phyloP scores from a whole-genome alignment of 2,797 vertebrate species.

The Oreochromis grahami region DNA sequence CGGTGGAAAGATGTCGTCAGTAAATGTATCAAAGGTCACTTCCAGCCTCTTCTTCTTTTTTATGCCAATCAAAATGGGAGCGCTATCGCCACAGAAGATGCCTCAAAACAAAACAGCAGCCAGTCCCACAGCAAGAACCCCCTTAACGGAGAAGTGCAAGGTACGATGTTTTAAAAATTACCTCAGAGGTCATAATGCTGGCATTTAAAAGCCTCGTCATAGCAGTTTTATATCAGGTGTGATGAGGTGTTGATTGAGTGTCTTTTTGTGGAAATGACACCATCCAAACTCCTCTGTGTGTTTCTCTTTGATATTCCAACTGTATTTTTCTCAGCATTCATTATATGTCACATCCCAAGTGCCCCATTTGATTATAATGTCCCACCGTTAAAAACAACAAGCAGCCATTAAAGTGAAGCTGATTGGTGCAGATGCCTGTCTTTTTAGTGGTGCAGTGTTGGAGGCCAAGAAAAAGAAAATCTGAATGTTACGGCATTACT shows the following conservation, averaged over 20 bases:
- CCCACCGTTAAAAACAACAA: neutral
- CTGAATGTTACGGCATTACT: neutral
- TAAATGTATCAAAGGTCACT: conserved; percentile 94
- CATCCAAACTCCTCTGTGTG: neutral
- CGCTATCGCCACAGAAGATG: conserved; percentile 84
- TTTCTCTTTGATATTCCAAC: neutral
- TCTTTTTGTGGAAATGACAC: neutral
- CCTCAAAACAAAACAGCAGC: conserved; percentile 75
- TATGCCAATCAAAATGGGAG: conserved; percentile 93
- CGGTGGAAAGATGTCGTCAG: conserved; percentile 95
- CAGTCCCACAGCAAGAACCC: conserved; percentile 77
- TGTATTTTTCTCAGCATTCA: neutral
- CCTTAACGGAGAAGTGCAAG: conserved; percentile 74
- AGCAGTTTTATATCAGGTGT: neutral
- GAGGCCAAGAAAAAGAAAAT: neutral
- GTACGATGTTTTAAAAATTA: conserved; percentile 59
- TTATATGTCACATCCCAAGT: neutral
- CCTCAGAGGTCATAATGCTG: neutral
- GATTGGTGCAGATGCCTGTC: neutral
- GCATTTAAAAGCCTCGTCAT: neutral
- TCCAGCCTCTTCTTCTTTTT: conserved; percentile 94
- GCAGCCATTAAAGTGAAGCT: neutral
- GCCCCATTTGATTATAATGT: neutral
- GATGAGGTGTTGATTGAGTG: neutral
- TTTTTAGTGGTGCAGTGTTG: neutral